phyloP scores from a whole-genome alignment of 1,140 invertebrate genomes.

The Thaumetopoea pityocampa region DNA sequence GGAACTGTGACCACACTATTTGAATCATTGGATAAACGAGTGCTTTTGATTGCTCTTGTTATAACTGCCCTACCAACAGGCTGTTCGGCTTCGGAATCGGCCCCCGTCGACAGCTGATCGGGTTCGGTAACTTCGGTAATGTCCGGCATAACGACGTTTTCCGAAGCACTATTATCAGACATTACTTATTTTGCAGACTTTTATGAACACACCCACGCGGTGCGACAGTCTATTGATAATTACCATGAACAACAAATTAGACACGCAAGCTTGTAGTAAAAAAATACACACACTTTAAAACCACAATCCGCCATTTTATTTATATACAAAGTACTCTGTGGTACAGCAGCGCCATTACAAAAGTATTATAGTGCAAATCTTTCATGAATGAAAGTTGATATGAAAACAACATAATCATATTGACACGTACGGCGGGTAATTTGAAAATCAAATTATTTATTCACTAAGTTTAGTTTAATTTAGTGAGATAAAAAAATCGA shows the following conservation, averaged over 20 bases:
- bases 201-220: constrained; percentile 31
- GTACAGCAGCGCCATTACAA: too few species aligned
- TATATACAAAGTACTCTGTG: too few species aligned
- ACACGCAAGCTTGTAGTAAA: too few species aligned
- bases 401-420: too few species aligned
- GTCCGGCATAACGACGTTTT: constrained; percentile 82
- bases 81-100: constrained; percentile 71
- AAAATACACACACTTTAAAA: too few species aligned
- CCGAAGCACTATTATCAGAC: constrained; percentile 78
- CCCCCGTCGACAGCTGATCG: constrained; percentile 78
- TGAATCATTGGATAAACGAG: constrained; percentile 49
- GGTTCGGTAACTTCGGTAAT: constrained; percentile 78
- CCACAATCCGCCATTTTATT: constrained; percentile 46
- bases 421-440: too few species aligned
- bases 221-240: constrained; percentile 33
- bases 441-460: too few species aligned
- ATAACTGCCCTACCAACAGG: constrained; percentile 55
- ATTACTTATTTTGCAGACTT: constrained; percentile 49
- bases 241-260: constrained; percentile 29
- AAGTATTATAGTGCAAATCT: too few species aligned
- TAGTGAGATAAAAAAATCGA: too few species aligned
- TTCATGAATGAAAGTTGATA: too few species aligned
- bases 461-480: too few species aligned
- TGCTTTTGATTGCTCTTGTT: constrained; percentile 60
- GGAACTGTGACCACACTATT: constrained; percentile 79